Evolutionary conservation across 1,140 invertebrate genomes (phyloP).

Genomic region (Triops cancriformis): DNA sequence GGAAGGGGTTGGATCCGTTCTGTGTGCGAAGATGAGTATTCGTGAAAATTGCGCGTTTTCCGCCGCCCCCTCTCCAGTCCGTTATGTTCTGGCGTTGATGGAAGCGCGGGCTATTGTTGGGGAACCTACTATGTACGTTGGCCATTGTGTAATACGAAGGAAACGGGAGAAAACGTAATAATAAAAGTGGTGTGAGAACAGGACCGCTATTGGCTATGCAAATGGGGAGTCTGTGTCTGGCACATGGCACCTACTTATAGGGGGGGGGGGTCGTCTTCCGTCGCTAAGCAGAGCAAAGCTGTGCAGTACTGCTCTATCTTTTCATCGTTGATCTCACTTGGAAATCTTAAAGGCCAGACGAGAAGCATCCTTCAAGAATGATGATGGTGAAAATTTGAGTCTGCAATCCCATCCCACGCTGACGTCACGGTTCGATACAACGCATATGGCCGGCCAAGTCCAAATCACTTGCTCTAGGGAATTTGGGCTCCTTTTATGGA

Average conservation of each 20-base stretch:
- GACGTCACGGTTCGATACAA: slow-evolving; percentile 12
- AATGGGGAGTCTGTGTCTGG: background rate
- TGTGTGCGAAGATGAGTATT: background rate
- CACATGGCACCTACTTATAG: background rate
- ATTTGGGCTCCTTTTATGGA: no score
- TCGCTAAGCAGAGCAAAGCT: background rate
- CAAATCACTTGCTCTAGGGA: background rate
- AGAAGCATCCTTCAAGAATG: background rate
- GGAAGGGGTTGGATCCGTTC: background rate
- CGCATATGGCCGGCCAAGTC: background rate
- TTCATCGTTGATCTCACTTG: background rate
- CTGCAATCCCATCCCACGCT: background rate
- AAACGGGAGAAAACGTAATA: background rate
- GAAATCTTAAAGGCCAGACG: background rate
- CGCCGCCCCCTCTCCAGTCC: background rate
- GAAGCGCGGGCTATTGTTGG: background rate
- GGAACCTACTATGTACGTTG: background rate
- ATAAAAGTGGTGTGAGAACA: background rate
- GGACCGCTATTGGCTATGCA: slow-evolving; percentile 1
- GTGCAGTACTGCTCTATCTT: background rate
- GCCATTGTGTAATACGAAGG: background rate
- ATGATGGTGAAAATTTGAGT: slow-evolving; percentile 1
- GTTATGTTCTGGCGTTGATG: background rate
- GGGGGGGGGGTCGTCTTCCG: background rate
- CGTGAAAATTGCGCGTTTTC: background rate